Conservation (phyloP, 2,797 vertebrate species). For the Galaxias olidus region DNA sequence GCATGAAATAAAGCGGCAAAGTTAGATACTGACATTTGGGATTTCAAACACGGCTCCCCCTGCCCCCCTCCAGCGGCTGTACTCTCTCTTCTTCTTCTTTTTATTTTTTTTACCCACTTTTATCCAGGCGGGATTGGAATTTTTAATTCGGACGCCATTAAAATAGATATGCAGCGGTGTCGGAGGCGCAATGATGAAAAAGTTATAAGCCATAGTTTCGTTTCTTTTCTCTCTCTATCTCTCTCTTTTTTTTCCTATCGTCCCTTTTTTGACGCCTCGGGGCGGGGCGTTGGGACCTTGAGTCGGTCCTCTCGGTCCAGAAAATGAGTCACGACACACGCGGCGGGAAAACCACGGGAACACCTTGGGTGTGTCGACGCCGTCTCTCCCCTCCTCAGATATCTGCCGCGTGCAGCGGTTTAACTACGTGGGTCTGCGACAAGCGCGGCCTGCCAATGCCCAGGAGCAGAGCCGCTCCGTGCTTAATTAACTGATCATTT, state of each 20-base stretch:
- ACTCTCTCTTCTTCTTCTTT: neutral
- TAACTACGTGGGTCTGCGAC: constrained; percentile 16
- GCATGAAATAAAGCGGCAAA: constrained; percentile 31
- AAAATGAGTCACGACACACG: constrained; percentile 5
- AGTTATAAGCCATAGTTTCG: constrained; percentile 12
- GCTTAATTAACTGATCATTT: constrained; percentile 50
- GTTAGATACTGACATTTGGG: constrained; percentile 31
- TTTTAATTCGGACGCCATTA: constrained; percentile 16
- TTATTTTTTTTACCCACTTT: neutral
- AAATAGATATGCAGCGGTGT: constrained; percentile 14
- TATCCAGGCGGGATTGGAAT: neutral
- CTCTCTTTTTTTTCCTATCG: no score
- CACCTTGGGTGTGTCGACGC: constrained; percentile 35
- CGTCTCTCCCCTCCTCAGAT: constrained; percentile 22
- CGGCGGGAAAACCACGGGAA: constrained; percentile 9
- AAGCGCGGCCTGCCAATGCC: constrained; percentile 31
- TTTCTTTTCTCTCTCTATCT: neutral
- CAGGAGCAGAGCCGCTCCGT: constrained; percentile 36
- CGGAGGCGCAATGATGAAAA: neutral
- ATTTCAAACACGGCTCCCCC: constrained; percentile 15
- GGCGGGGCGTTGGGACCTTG: constrained; percentile 12
- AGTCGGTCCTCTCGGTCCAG: neutral
- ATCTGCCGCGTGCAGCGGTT: constrained; percentile 11
- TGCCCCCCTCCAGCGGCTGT: neutral
- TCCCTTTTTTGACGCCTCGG: no score